Conservation (phyloP, 2,888 invertebrate species). For the Drosophila subquinaria region DNA sequence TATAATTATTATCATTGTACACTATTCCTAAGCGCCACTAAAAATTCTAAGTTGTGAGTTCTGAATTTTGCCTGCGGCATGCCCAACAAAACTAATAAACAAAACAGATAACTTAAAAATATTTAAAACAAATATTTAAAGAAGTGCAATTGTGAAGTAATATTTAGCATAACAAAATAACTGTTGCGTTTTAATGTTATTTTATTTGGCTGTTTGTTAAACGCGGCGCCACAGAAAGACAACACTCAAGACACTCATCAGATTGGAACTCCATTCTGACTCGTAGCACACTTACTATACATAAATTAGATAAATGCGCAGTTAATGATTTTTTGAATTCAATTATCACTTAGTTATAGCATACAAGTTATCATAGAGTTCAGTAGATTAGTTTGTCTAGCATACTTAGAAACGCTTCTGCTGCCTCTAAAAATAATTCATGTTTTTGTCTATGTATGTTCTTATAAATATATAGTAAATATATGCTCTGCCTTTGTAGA, state of each 20-base stretch:
- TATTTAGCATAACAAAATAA: conserved; percentile 19
- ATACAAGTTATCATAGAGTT: conserved; percentile 41
- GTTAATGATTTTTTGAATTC: conserved; percentile 16
- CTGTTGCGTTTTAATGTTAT: conserved; percentile 41
- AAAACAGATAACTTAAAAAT: conserved; percentile 18
- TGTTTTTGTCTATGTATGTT: conserved; percentile 7
- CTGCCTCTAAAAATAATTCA: conserved; percentile 38
- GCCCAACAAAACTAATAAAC: conserved; percentile 38
- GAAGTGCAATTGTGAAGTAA: conserved; percentile 11
- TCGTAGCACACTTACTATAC: conserved; percentile 43
- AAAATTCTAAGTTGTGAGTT: conserved; percentile 66
- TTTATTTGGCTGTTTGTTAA: conserved; percentile 63
- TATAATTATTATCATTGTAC: conserved; percentile 29
- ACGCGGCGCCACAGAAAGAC: conserved; percentile 29
- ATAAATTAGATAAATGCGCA: conserved; percentile 30
- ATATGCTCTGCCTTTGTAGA: conserved; percentile 24
- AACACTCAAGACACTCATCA: conserved; percentile 36
- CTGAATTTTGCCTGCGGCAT: conserved; percentile 75
- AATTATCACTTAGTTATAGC: conserved; percentile 31
- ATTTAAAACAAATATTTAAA: conserved; percentile 17
- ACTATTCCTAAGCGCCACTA: conserved; percentile 43
- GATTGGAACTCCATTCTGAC: conserved; percentile 31
- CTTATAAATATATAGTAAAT: conserved; percentile 15
- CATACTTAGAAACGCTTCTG: conserved; percentile 55
- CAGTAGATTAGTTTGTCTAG: conserved; percentile 54